Percentiles rank a stretch among this genome's conserved stretches.
These are phyloP conservation scores for Noturus placidus DNA, from an alignment of 2,113 vertebrate species.

Conservation along the genomic window DNA sequence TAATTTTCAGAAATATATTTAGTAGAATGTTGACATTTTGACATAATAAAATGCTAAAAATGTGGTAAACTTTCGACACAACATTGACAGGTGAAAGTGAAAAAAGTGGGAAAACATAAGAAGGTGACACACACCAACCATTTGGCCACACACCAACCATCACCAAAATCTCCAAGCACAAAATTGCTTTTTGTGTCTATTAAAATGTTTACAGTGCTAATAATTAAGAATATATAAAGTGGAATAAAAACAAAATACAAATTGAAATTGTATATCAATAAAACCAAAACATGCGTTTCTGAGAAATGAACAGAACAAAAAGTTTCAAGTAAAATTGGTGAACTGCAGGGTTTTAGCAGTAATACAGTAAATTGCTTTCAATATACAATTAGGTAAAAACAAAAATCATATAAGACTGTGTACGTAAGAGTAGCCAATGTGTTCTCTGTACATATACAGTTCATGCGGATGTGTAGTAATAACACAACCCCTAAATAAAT, in stretches of 20 bases:
- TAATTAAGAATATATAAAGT: background rate
- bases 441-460: background rate
- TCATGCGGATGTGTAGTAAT: background rate
- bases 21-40: background rate
- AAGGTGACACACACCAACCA: background rate
- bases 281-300: background rate
- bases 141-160: background rate
- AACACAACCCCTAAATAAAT: constrained; percentile 21
- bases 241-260: background rate
- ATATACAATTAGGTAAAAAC: background rate
- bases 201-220: background rate
- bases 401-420: background rate
- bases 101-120: background rate
- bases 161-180: background rate
- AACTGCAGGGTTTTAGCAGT: background rate
- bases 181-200: background rate
- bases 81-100: background rate
- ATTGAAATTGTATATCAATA: background rate
- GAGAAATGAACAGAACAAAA: background rate
- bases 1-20: background rate
- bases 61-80: background rate
- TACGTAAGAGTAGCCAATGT: background rate
- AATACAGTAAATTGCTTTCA: background rate
- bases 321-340: background rate
- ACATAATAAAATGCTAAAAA: background rate